Conservation (phyloP, 2,797 vertebrate genomes). For the Clarias pachynema region DNA sequence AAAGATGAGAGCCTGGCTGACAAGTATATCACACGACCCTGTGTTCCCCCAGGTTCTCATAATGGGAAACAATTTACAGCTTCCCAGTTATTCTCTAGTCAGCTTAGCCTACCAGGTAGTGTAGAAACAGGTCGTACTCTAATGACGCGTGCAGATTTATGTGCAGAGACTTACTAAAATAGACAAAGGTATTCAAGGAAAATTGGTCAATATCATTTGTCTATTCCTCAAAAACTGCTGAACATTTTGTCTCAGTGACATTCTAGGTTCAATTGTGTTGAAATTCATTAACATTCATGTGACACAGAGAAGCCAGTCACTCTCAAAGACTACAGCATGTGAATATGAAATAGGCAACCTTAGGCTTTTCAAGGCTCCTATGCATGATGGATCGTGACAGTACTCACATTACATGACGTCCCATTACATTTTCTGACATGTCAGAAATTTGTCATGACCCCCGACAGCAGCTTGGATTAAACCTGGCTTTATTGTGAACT, state of each 20-base stretch:
- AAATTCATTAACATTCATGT: slow-evolving; percentile 25
- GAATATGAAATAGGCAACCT: slow-evolving; percentile 13
- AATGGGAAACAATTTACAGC: neutral
- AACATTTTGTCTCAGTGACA: neutral
- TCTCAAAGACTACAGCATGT: neutral
- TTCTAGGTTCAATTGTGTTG: slow-evolving; percentile 8
- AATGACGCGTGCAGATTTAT: neutral
- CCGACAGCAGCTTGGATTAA: neutral
- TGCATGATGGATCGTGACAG: slow-evolving; percentile 3
- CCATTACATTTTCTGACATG: slow-evolving; percentile 1
- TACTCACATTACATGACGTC: neutral
- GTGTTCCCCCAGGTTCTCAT: neutral
- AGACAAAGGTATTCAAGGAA: neutral
- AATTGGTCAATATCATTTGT: neutral
- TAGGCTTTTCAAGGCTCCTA: neutral
- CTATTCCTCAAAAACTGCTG: neutral
- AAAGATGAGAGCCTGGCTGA: neutral
- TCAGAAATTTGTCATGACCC: neutral
- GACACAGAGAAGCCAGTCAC: neutral
- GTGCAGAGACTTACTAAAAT: neutral
- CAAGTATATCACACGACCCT: no score
- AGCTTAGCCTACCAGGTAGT: neutral
- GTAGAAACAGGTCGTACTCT: neutral
- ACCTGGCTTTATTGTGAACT: slow-evolving; percentile 10
- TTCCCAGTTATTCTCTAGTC: slow-evolving; percentile 4